phyloP scores from a whole-genome alignment of 30 jellyfish, hydroid and myxozoan species.

The Clytia hemisphaerica region DNA sequence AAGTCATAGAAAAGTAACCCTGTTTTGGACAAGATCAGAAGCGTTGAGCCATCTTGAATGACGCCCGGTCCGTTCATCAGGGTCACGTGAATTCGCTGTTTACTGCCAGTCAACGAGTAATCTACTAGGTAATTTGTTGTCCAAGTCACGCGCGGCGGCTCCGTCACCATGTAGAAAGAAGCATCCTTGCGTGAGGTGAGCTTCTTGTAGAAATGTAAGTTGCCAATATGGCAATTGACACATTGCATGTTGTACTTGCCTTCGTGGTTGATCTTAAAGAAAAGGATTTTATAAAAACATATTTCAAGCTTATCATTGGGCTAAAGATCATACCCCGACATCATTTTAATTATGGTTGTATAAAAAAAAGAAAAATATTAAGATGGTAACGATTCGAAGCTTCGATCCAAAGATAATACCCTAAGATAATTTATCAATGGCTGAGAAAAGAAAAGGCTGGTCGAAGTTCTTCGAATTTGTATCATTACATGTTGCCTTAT shows the following conservation, averaged over 20 bases:
- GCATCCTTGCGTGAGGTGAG: constrained; percentile 37
- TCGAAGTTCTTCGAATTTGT: no score
- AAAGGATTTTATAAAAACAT: neutral
- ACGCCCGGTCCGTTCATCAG: constrained; percentile 84
- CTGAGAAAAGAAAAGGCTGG: no score
- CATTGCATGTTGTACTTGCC: constrained; percentile 61
- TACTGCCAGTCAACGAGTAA: constrained; percentile 64
- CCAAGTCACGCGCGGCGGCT: constrained; percentile 86
- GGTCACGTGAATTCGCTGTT: constrained; percentile 70
- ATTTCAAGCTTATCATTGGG: no score
- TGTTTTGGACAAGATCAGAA: constrained; percentile 53
- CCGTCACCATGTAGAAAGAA: constrained; percentile 66
- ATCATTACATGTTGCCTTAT: no score
- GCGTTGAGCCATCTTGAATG: constrained; percentile 49
- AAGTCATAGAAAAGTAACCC: constrained; percentile 62
- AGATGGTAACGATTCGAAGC: no score
- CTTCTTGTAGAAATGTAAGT: constrained; percentile 28
- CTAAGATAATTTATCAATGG: no score
- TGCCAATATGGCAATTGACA: constrained; percentile 42
- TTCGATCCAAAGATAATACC: no score
- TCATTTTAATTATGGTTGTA: no score
- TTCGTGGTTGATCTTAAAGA: constrained; percentile 51
- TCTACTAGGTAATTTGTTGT: constrained; percentile 63
- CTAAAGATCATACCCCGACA: no score
- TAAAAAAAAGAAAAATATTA: no score